These are phyloP conservation scores for Liparis tanakae DNA, from an alignment of 2,797 vertebrate species.

Conservation along the genomic window DNA sequence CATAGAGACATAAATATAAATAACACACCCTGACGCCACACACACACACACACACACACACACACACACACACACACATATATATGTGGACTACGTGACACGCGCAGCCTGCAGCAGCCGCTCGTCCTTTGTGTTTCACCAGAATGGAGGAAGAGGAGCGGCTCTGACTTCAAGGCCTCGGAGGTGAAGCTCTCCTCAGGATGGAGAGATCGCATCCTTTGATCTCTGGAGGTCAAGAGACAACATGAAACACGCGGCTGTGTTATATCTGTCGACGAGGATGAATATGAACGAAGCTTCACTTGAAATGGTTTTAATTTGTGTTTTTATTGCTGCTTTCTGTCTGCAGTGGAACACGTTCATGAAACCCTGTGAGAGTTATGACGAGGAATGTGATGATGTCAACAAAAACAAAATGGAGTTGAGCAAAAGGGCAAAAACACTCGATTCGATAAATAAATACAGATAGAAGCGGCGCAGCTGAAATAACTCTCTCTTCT, in stretches of 20 bases:
- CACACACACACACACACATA: not conserved
- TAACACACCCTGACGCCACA: not conserved
- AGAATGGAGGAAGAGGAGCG: not conserved
- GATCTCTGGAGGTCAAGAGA: conserved; percentile 66
- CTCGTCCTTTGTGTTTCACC: not conserved
- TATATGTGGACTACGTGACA: conserved; percentile 1
- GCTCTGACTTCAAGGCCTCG: conserved; percentile 42
- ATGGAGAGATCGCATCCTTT: too few species aligned
- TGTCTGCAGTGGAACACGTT: too few species aligned
- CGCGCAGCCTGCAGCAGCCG: conserved; percentile 14
- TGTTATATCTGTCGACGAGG: conserved; percentile 53
- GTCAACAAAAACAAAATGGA: not conserved
- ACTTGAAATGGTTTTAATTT: conserved; percentile 36
- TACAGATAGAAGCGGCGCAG: not conserved
- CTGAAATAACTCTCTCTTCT: not conserved
- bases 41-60: not conserved
- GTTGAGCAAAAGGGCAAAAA: not conserved
- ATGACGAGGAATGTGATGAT: not conserved
- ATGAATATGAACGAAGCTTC: conserved; percentile 51
- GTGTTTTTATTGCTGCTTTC: conserved; percentile 1
- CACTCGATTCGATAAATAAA: conserved; percentile 3
- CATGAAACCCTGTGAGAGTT: too few species aligned
- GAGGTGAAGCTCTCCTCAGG: not conserved
- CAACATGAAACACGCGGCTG: conserved; percentile 51
- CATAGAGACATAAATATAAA: not conserved